Conservation (phyloP, 2,888 invertebrate species). For the Monoplex corrugatus region DNA sequence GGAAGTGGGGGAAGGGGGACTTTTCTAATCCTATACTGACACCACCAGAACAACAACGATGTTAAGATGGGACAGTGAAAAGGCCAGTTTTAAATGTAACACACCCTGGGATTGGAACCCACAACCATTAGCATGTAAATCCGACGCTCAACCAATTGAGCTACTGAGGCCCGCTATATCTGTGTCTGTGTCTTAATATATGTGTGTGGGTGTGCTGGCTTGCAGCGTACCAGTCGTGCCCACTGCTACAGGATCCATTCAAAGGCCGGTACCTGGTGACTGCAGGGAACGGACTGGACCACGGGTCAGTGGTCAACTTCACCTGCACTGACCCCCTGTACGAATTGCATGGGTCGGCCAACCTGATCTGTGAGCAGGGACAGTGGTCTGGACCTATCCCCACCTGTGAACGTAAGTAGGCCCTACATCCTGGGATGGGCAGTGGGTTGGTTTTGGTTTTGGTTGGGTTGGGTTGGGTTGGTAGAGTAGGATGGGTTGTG, state of each 20-base stretch:
- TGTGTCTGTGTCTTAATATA: not conserved
- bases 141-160: too few relatives aligned
- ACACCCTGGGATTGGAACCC: too few relatives aligned
- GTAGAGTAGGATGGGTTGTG: too few relatives aligned
- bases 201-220: not conserved
- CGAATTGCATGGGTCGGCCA: conserved; percentile 64
- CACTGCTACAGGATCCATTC: conserved; percentile 39
- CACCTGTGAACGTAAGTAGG: conserved; percentile 65
- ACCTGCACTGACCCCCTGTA: conserved; percentile 62
- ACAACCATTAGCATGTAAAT: too few relatives aligned
- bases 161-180: not conserved
- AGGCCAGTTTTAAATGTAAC: too few relatives aligned
- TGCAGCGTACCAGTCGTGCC: conserved; percentile 55
- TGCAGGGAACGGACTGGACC: conserved; percentile 60
- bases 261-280: conserved; percentile 48
- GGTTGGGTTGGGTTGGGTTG: too few relatives aligned
- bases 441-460: too few relatives aligned
- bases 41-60: too few relatives aligned
- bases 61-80: too few relatives aligned
- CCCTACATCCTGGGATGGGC: too few relatives aligned
- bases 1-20: too few relatives aligned
- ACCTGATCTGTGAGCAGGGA: conserved; percentile 62
- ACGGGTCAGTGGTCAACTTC: conserved; percentile 63
- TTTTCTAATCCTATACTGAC: too few relatives aligned
- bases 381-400: conserved; percentile 64